A percentile compares a stretch with the other conserved stretches of the same genome.
Evolutionary conservation across 2,888 invertebrate genomes (phyloP).

Genomic region (Noctua pronuba): DNA sequence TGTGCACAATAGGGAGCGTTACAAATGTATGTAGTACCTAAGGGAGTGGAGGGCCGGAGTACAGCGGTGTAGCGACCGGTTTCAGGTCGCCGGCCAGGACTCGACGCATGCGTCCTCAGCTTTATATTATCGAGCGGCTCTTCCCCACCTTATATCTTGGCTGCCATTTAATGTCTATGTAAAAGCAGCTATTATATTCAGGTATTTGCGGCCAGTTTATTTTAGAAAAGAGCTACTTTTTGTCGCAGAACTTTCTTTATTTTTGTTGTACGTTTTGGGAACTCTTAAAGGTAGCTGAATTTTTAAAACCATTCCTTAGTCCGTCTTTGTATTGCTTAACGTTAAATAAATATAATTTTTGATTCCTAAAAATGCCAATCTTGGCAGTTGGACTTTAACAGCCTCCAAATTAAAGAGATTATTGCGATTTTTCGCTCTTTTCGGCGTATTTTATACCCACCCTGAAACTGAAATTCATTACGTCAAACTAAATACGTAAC

Average conservation of each 20-base stretch:
- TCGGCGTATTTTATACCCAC: background rate
- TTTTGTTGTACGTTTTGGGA: background rate
- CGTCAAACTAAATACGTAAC: background rate
- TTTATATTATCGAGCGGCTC: constrained; percentile 78
- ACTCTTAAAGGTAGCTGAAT: background rate
- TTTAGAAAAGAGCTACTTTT: background rate
- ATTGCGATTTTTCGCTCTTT: background rate
- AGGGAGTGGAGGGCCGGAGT: constrained; percentile 26
- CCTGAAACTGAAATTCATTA: background rate
- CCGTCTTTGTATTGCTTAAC: background rate
- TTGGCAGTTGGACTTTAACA: background rate
- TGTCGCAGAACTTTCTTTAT: background rate
- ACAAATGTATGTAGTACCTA: constrained; percentile 29
- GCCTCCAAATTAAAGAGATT: background rate
- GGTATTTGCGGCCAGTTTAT: constrained; percentile 19
- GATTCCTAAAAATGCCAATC: background rate
- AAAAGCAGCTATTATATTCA: constrained; percentile 42
- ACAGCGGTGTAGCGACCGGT: constrained; percentile 45
- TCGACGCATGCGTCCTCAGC: constrained; percentile 79
- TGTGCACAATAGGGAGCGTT: constrained; percentile 17
- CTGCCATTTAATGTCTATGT: constrained; percentile 55
- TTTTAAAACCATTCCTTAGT: background rate
- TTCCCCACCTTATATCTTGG: constrained; percentile 65
- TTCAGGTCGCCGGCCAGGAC: constrained; percentile 75
- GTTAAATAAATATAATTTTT: background rate